Conservation (phyloP, 1,140 invertebrate species). For the Saccostrea glomerata region DNA sequence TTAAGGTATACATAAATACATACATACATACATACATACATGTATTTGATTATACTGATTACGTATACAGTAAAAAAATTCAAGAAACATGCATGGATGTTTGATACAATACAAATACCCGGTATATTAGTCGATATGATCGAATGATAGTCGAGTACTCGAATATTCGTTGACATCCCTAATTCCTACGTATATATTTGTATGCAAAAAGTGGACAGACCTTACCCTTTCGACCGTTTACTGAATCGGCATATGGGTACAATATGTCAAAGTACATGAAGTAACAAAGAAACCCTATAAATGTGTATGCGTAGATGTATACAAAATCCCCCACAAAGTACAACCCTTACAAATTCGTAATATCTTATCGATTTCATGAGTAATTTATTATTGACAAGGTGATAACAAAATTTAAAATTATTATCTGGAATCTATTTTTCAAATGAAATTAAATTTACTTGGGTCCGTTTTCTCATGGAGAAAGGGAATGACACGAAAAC, state of each 20-base stretch:
- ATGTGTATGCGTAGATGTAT: background rate
- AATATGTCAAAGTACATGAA: too few species aligned
- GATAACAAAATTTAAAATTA: slow-evolving; percentile 23
- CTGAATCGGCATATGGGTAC: too few species aligned
- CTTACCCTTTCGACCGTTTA: too few species aligned
- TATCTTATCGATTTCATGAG: slow-evolving; percentile 12
- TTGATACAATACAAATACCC: too few species aligned
- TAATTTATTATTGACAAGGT: slow-evolving; percentile 1
- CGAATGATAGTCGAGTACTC: too few species aligned
- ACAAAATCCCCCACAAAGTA: slow-evolving; percentile 16
- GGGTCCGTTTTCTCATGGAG: background rate
- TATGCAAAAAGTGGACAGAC: too few species aligned
- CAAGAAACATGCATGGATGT: too few species aligned
- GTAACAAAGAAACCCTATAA: too few species aligned
- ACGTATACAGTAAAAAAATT: background rate
- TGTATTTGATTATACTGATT: background rate
- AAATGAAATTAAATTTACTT: slow-evolving; percentile 35
- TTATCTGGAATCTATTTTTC: slow-evolving; percentile 26
- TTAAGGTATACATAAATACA: background rate
- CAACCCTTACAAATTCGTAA: background rate
- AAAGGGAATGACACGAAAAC: background rate
- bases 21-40: background rate
- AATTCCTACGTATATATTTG: too few species aligned
- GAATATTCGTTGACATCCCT: too few species aligned
- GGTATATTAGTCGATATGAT: too few species aligned